phyloP scores from a whole-genome alignment of 2,797 vertebrate genomes.

The Thunnus albacares region DNA sequence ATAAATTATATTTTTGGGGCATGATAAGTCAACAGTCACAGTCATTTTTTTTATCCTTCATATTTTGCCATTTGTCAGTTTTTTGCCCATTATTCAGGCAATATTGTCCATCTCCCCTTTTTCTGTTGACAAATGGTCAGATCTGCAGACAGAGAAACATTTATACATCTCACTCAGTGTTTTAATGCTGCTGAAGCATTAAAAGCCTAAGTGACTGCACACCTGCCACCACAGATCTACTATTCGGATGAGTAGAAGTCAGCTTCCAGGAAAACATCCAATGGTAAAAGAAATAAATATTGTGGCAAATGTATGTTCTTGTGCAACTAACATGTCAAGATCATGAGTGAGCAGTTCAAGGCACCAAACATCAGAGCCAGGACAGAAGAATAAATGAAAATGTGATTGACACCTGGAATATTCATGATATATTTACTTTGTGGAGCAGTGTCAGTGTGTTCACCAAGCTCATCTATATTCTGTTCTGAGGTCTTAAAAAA shows the following conservation, averaged over 20 bases:
- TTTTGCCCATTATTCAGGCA: neutral
- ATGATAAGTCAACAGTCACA: conserved; percentile 31
- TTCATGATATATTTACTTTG: conserved; percentile 34
- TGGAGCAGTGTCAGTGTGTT: neutral
- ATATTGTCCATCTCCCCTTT: neutral
- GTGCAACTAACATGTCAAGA: conserved; percentile 25
- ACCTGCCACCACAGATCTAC: conserved; percentile 17
- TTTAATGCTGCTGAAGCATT: conserved; percentile 22
- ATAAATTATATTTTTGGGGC: conserved; percentile 49
- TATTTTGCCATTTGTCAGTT: neutral
- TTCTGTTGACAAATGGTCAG: conserved; percentile 7
- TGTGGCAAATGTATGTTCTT: neutral
- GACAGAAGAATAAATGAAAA: conserved; percentile 22
- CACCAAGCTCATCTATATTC: conserved; percentile 6
- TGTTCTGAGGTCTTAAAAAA: conserved; percentile 18
- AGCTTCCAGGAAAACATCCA: too few relatives aligned
- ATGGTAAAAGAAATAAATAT: neutral
- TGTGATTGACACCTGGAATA: conserved; percentile 47
- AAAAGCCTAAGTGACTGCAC: conserved; percentile 14
- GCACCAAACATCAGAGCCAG: neutral
- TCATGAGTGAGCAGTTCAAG: conserved; percentile 32
- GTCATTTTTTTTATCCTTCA: conserved; percentile 20
- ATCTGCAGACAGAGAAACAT: conserved; percentile 28
- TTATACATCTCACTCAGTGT: conserved; percentile 17
- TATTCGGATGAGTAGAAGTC: conserved; percentile 17